Evolutionary conservation across 2,113 vertebrate genomes (phyloP).

Genomic region (Melanostigma gelatinosum): DNA sequence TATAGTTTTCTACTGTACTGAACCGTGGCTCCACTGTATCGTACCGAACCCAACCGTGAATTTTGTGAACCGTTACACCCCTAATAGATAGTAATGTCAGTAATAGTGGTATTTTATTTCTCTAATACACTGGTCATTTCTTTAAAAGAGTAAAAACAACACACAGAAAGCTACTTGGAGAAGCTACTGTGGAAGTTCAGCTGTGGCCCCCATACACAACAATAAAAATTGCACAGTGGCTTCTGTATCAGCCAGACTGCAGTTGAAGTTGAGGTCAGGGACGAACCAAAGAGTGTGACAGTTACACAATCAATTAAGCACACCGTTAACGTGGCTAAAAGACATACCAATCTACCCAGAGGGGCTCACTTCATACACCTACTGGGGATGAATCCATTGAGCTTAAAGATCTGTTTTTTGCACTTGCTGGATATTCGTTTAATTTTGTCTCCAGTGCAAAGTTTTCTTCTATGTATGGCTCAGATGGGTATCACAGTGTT

Average conservation of each 20-base stretch:
- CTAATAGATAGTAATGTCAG: constrained; percentile 5
- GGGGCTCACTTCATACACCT: not conserved
- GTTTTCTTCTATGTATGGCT: not conserved
- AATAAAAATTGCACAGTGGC: not conserved
- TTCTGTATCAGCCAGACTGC: not conserved
- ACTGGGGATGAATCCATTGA: not conserved
- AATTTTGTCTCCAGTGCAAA: not conserved
- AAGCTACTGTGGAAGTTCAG: not conserved
- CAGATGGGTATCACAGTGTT: not conserved
- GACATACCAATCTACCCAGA: not conserved
- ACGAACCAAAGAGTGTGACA: not conserved
- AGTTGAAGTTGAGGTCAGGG: not conserved
- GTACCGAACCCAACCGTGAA: too few species aligned
- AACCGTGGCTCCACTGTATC: too few species aligned
- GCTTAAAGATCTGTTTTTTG: not conserved
- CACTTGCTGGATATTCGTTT: not conserved
- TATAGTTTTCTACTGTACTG: too few species aligned
- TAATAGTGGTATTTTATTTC: constrained; percentile 11
- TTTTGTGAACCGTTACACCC: too few species aligned
- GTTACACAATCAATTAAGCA: not conserved
- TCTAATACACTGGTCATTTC: constrained; percentile 4
- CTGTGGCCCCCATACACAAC: not conserved
- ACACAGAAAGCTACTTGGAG: not conserved
- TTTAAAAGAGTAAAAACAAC: constrained; percentile 4
- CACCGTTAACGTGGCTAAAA: not conserved